Conservation (phyloP, 2,797 vertebrate genomes). For the Argya squamiceps region DNA sequence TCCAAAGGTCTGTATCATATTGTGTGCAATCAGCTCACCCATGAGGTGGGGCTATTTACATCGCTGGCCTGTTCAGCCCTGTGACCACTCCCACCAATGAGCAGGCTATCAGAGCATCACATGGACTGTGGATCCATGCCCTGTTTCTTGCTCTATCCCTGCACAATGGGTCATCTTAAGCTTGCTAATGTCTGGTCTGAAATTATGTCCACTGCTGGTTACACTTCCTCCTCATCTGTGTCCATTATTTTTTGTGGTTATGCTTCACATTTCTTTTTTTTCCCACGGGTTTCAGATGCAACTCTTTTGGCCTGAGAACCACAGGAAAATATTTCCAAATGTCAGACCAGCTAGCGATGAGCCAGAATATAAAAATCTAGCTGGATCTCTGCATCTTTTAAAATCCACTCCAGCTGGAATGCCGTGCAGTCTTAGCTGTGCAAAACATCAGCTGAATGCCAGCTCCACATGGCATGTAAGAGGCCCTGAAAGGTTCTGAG, state of each 20-base stretch:
- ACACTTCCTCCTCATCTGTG: not conserved
- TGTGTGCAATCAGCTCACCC: not conserved
- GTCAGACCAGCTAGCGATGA: not conserved
- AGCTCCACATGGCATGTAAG: not conserved
- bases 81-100: not conserved
- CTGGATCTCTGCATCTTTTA: not conserved
- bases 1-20: not conserved
- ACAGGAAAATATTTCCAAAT: slow-evolving; percentile 7
- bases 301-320: not conserved
- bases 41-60: not conserved
- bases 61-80: not conserved
- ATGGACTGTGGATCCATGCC: not conserved
- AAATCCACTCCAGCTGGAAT: slow-evolving; percentile 5
- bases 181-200: not conserved
- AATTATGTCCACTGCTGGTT: not conserved
- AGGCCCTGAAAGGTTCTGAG: not conserved
- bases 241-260: not conserved
- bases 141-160: not conserved
- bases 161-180: not conserved
- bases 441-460: not conserved
- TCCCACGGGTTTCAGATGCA: not conserved
- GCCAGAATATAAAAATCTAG: not conserved
- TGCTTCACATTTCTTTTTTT: not conserved
- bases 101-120: not conserved
- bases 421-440: not conserved